These are phyloP conservation scores for Melanotaenia parkinsoni DNA, from an alignment of 2,797 vertebrate genomes.

Conservation along the genomic window DNA sequence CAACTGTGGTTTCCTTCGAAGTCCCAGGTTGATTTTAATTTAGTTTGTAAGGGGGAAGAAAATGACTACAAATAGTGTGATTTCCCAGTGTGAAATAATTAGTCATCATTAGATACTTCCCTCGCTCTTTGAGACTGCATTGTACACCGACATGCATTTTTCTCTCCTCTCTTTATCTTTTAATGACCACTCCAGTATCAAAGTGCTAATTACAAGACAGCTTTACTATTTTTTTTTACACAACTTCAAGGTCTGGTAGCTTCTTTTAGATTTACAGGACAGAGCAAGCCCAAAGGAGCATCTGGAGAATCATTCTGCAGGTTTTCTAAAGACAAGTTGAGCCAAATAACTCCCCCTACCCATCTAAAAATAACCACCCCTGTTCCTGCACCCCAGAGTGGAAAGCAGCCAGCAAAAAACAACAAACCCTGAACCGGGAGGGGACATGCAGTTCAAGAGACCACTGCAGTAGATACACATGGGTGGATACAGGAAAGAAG, in stretches of 20 bases:
- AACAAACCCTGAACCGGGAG: constrained; percentile 43
- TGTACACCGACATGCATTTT: constrained; percentile 15
- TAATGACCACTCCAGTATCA: constrained; percentile 56
- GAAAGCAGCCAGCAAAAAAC: constrained; percentile 38
- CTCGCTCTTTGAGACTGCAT: constrained; percentile 35
- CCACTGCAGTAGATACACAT: constrained; percentile 28
- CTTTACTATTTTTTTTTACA: constrained; percentile 35
- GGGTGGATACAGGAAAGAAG: background rate
- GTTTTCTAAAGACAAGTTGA: constrained; percentile 48
- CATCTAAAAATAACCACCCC: constrained; percentile 66
- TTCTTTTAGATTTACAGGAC: constrained; percentile 40
- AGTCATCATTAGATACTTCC: constrained; percentile 64
- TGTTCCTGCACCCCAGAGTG: constrained; percentile 21
- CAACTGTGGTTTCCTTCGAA: constrained; percentile 47
- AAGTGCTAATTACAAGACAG: constrained; percentile 54
- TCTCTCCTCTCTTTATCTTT: constrained; percentile 49
- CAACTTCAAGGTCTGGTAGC: constrained; percentile 45
- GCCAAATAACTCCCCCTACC: constrained; percentile 30
- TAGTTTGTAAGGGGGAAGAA: constrained; percentile 47
- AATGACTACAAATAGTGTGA: constrained; percentile 52
- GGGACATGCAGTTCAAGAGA: constrained; percentile 39
- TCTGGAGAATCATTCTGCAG: constrained; percentile 26
- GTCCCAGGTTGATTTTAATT: constrained; percentile 61
- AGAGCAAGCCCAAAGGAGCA: constrained; percentile 10
- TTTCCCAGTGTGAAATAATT: constrained; percentile 71